Base-by-base conservation (phyloP, 2,113 vertebrate genomes). In the Pipa parva region DNA sequence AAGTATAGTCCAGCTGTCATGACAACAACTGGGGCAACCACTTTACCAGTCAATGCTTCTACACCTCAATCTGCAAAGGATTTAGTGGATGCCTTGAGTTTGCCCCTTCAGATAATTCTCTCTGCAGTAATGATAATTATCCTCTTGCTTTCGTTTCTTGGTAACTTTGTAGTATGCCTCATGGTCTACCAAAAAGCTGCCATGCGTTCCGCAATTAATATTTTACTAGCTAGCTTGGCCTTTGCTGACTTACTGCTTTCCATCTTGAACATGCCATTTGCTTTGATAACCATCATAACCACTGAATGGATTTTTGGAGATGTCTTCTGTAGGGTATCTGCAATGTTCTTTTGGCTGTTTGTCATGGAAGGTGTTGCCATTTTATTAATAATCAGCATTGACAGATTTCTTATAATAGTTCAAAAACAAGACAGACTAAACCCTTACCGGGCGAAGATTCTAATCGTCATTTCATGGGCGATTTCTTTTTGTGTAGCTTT, bases 141-240 rank as follows among this genome's bases (percentile, higher is more conserved):
- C 73, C 76, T 96, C 2, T 81, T 93, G 62, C 79, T 96, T 76
- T 93, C 97, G 26, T 90, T 99, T 73, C 77, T 95, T 26, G 97
- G 97, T 10, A 99, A 99, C 61, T 88, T 95, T 79, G 95, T 97
- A 29, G 96, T 99, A 71, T 99, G 96, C 79, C 86, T 99, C 72
- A 98, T 99, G 95, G 97, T 99, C 72, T 99, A 99, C 85, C 97
- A 95, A 80, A 91, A 94, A 45, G 92, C 96, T 2, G 96, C 95
- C 63, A 99, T 99, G 97, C 85, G 96, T 73, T 99, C 97, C 1
- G 97, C 97, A 58, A 99, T 99, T 85, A 99, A 99, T 82, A 97
- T 98, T 78, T 92, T 99, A 26, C 80, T 99, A 61, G 96, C 97
- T 58, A 99, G 93, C 76, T 79, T 99, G 78, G 97, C 97, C 42